Evolutionary conservation across 2,888 invertebrate species (phyloP), one percentile per base, ranked within the genome.

Genomic region (Amiota mariae): DNA sequence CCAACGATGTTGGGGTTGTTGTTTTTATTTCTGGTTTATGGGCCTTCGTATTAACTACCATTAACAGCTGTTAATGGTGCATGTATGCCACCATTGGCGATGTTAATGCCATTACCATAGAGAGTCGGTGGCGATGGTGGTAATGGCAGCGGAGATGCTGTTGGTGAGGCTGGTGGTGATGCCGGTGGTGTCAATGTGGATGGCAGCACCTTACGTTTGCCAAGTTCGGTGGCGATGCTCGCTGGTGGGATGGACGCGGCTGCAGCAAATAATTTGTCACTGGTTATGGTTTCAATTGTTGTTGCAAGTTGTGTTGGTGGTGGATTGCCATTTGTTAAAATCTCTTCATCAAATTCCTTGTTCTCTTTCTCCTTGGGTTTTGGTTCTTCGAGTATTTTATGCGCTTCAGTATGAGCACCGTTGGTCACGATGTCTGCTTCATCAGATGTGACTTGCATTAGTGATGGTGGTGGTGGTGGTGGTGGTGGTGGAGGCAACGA

Each of bases 401-500:
- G 11, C 49, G 72, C 36, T 24, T 15, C 20, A 20, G 13, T 51
- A 48, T 8, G 57, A 24, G 56, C 51, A 56, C 46, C 51, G 13
- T 46, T 15, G 47, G 15, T 75, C 11, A 72, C 73, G 15, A 1
- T 68, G 36, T 46, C 46, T 24, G 20, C 2, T 18, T 48, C 24
- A 6, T 24, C 49, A 12, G 59, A 36, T 36, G 36, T 24, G 10
- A 36, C 49, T 13, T 8, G 20, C 11, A 51, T 15, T 36, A 70
- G 9, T 36, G 56, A 20, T 3, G 68, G 74, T 24, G 89, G 89
- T 66, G 90, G 89, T 63, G 90, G 90, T n/a, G n/a, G n/a, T n/a
- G 89, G 89, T 59, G 90, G 89, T 63, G 90, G 90, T 73, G 90
- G 90, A 66, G 89, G 90, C 72, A 89, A 82, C 20, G 89, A 89